Evolutionary conservation across 2,888 invertebrate genomes (phyloP).

Genomic region (Conus canariensis): DNA sequence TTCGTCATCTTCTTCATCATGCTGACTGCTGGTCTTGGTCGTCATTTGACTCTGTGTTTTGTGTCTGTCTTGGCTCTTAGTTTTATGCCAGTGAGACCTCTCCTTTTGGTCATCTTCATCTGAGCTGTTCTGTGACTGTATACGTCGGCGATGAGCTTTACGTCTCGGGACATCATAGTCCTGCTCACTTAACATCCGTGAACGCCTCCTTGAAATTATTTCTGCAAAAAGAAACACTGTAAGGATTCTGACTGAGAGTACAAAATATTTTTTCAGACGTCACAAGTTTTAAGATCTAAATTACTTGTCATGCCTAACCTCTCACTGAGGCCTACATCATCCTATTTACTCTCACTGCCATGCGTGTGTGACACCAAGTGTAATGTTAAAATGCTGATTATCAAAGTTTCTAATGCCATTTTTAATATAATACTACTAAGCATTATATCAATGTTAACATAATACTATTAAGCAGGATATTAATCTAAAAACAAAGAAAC

Average conservation of each 20-base stretch:
- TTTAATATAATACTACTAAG: too few relatives aligned
- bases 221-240: background rate
- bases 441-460: too few relatives aligned
- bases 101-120: conserved; percentile 42
- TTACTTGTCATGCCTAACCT: too few relatives aligned
- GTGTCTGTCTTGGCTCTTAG: background rate
- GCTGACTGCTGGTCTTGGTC: conserved; percentile 2
- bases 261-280: background rate
- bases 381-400: too few relatives aligned
- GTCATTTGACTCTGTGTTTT: background rate
- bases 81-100: background rate
- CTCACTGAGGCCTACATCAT: too few relatives aligned
- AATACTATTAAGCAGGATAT: too few relatives aligned
- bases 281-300: too few relatives aligned
- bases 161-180: background rate
- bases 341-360: too few relatives aligned
- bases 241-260: background rate
- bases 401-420: too few relatives aligned
- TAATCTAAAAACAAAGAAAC: too few relatives aligned
- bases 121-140: conserved; percentile 18
- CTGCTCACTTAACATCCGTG: conserved; percentile 7
- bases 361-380: too few relatives aligned
- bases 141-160: conserved; percentile 13
- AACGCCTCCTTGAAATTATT: background rate
- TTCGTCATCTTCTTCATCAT: conserved; percentile 40